phyloP scores from a whole-genome alignment of 2,888 invertebrate species.

The Disparrhopalites patrizii region DNA sequence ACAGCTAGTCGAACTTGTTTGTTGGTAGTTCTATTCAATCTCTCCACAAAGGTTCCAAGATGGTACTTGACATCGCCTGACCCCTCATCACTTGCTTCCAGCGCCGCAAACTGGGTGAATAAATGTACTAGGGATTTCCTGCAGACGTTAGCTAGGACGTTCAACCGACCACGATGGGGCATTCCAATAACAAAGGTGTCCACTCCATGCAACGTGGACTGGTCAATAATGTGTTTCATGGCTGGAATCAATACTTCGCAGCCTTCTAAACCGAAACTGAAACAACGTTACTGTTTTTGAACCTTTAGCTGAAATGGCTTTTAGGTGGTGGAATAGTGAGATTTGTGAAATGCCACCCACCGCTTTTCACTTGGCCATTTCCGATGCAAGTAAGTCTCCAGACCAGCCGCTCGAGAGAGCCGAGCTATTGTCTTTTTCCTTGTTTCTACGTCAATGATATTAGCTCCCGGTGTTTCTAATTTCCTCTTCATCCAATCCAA shows the following conservation, averaged over 20 bases:
- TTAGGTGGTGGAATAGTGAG: no score
- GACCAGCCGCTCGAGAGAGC: slow-evolving; percentile 88
- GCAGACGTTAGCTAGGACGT: slow-evolving; percentile 87
- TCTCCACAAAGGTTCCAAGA: slow-evolving; percentile 82
- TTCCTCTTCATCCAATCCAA: slow-evolving; percentile 97
- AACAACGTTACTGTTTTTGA: no score
- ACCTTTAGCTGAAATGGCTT: no score
- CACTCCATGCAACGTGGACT: slow-evolving; percentile 88
- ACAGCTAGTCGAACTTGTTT: slow-evolving; percentile 85
- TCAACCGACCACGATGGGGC: slow-evolving; percentile 79
- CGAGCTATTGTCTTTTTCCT: slow-evolving; percentile 91
- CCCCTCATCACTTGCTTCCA: slow-evolving; percentile 85
- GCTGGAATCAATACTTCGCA: slow-evolving; percentile 98
- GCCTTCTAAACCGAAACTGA: slow-evolving; percentile 88
- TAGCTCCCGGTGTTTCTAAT: slow-evolving; percentile 89
- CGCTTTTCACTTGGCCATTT: slow-evolving; percentile 99
- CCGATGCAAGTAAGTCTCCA: slow-evolving; percentile 92
- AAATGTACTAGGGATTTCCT: slow-evolving; percentile 84
- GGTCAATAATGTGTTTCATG: slow-evolving; percentile 97
- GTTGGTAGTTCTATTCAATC: slow-evolving; percentile 86
- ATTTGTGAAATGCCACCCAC: no score
- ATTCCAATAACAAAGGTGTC: slow-evolving; percentile 95
- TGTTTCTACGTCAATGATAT: slow-evolving; percentile 80
- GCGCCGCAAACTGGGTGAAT: slow-evolving; percentile 86
- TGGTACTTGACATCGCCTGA: slow-evolving; percentile 90